These are phyloP conservation scores for Silurus aristotelis DNA, from an alignment of 2,797 vertebrate species.

Conservation along the genomic window DNA sequence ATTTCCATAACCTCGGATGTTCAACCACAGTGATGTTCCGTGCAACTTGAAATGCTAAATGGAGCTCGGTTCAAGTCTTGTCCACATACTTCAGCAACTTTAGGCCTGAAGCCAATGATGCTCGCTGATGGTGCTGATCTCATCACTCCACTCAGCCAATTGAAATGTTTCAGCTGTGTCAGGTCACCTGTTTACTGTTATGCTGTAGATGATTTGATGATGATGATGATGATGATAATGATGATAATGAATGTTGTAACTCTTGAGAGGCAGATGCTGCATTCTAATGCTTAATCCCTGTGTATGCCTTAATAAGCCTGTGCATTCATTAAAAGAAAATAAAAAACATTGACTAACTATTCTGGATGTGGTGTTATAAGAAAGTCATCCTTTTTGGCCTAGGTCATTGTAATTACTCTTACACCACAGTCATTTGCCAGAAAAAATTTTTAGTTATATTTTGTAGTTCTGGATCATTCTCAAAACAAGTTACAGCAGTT, in stretches of 20 bases:
- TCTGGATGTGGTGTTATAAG: background rate
- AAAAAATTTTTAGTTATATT: background rate
- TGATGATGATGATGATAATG: conserved; percentile 2
- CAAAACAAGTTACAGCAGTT: background rate
- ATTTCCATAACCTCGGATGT: background rate
- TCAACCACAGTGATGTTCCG: background rate
- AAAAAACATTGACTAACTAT: background rate
- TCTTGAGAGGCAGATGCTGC: background rate
- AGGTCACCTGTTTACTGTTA: conserved; percentile 40
- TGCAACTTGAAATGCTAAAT: background rate
- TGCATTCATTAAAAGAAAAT: background rate
- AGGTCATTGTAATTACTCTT: background rate
- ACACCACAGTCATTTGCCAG: background rate
- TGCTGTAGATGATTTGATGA: conserved; percentile 34
- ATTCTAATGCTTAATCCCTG: background rate
- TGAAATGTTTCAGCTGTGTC: conserved; percentile 40
- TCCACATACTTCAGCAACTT: conserved; percentile 10
- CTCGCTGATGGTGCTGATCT: conserved; percentile 10
- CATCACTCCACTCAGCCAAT: conserved; percentile 17
- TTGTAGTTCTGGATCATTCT: background rate
- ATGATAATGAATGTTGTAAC: conserved; percentile 17
- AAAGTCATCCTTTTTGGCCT: background rate
- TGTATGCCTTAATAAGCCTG: background rate
- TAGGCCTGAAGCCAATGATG: background rate
- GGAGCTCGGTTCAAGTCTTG: background rate